phyloP scores from a whole-genome alignment of 2,113 vertebrate genomes.

The Heterochromis multidens region DNA sequence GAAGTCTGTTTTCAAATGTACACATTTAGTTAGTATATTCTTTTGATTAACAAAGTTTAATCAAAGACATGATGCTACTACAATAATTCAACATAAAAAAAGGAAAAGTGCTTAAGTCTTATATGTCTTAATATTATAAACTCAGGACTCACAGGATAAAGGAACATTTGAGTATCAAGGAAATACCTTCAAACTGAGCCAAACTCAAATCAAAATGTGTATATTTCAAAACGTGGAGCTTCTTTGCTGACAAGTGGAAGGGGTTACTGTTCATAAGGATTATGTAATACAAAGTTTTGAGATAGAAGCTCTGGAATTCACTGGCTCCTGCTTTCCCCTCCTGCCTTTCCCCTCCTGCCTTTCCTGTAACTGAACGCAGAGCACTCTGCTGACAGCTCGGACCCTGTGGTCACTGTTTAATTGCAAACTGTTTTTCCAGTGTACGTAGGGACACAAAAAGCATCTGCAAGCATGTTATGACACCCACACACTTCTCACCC shows the following conservation, averaged over 20 bases:
- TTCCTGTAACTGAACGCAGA: conserved; percentile 63
- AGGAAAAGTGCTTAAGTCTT: background rate
- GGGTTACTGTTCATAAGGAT: conserved; percentile 41
- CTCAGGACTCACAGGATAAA: background rate
- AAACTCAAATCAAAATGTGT: background rate
- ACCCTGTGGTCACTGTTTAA: conserved; percentile 25
- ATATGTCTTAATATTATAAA: background rate
- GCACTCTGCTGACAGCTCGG: conserved; percentile 43
- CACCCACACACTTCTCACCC: background rate
- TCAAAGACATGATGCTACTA: background rate
- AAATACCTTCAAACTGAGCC: background rate
- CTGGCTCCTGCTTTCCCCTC: conserved; percentile 25
- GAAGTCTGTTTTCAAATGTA: background rate
- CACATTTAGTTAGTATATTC: background rate
- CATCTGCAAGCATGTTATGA: conserved; percentile 27
- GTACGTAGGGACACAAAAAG: conserved; percentile 18
- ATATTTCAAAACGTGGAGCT: background rate
- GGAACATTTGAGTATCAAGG: background rate
- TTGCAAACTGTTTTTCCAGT: conserved; percentile 41
- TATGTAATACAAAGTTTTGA: conserved; percentile 46
- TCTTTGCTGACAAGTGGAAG: conserved; percentile 28
- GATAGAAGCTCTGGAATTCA: conserved; percentile 43
- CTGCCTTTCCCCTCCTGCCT: conserved; percentile 33
- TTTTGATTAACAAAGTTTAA: background rate
- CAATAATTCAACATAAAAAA: background rate